These are phyloP conservation scores for Manis pentadactyla DNA, from an alignment of 2,797 vertebrate species.

Conservation along the genomic window DNA sequence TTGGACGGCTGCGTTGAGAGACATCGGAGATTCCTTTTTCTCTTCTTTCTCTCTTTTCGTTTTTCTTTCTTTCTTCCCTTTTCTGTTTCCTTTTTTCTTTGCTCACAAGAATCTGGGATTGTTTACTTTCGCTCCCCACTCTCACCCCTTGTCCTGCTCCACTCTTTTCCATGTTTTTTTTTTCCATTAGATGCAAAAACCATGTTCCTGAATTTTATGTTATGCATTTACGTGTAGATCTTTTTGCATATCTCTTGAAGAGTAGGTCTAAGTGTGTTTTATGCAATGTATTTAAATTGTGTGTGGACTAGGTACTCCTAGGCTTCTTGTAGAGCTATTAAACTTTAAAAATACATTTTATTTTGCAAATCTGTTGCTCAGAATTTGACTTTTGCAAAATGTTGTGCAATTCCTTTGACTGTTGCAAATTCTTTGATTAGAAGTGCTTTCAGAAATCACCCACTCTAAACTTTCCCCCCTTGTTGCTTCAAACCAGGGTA, in stretches of 20 bases:
- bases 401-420: slow-evolving; percentile 64
- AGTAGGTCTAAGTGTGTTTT: slow-evolving; percentile 28
- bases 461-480: slow-evolving; percentile 68
- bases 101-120: slow-evolving; percentile 41
- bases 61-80: rapidly evolving
- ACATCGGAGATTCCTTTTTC: neutral
- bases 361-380: slow-evolving; percentile 72
- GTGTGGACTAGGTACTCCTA: neutral
- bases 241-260: slow-evolving; percentile 58
- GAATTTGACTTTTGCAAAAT: slow-evolving; percentile 64
- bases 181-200: neutral
- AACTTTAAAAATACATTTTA: slow-evolving; percentile 40
- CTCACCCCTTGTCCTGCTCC: neutral
- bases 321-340: slow-evolving; percentile 3
- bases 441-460: slow-evolving; percentile 76
- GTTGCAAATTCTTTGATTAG: slow-evolving; percentile 74
- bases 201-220: slow-evolving; percentile 52
- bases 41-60: neutral
- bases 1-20: slow-evolving; percentile 55
- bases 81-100: neutral
- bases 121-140: slow-evolving; percentile 67
- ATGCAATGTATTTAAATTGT: slow-evolving; percentile 45
- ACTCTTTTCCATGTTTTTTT: neutral
- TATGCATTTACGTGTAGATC: slow-evolving; percentile 35
- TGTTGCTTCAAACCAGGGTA: slow-evolving; percentile 71